Evolutionary conservation across 2,888 invertebrate genomes (phyloP), one percentile per base, ranked within the genome.

Genomic region (Cerastis leucographa): DNA sequence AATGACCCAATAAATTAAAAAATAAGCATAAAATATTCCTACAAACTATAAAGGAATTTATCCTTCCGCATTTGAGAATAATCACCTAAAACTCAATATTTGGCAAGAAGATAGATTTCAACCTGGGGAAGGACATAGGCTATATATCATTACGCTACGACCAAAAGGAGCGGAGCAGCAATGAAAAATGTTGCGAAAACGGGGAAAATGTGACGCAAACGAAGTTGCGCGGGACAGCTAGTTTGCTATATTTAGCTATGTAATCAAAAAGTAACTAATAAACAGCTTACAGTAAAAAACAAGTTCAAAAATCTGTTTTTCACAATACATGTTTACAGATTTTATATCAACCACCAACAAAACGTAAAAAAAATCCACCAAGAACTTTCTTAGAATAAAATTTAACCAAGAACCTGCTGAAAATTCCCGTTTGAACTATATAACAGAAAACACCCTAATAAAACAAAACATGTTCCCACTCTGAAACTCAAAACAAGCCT

Each of bases 391-490:
- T 7, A 8, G 42, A 64, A 64, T n/a, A 64, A n/a, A 64, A 64
- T n/a, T 42, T 0, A 42, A 8, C n/a, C 62, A 1, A 14, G 7
- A 42, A 42, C 35, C 35, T 19, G 42, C 42, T 42, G 17, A 6
- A 42, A 64, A 64, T 64, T 42, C n/a, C 64, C 0, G 8, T n/a
- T n/a, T 14, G 5, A 42, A 64, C 2, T 29, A 51, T 49, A 56
- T 35, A 17, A 29, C 25, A 46, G n/a, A 74, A 51, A 66, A 65
- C 35, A 66, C n/a, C n/a, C 8, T 29, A 14, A 64, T 64, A 40
- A n/a, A 40, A 64, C 56, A 49, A 22, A 59, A 82, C 77, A 83
- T 49, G 64, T 56, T 35, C 61, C 42, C 25, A n/a, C n/a, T 59
- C n/a, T 7, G 0, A 71, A 68, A 61, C 46, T 68, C 59, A 46